Evolutionary conservation across 2,888 invertebrate genomes (phyloP), one percentile per base, ranked within the genome.

Genomic region (Drosophila monieri): DNA sequence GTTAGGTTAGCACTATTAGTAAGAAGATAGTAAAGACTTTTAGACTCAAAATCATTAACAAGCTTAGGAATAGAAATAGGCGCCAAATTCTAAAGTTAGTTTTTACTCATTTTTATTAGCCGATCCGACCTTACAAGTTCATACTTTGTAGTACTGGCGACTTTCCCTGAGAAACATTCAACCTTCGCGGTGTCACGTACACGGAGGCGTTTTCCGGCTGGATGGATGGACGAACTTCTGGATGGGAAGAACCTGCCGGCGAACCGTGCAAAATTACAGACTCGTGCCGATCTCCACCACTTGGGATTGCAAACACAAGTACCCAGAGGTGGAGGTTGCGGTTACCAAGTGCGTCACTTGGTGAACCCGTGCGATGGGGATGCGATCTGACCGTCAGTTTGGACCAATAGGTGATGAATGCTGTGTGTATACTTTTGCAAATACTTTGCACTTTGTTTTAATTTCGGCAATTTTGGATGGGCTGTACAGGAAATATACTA

Each of bases 161-260:
- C 35, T 35, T 35, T 35, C 35, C 14, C 35, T n/a, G n/a, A n/a
- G 32, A 43, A 58, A 32, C 25, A 32, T 56, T 14, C 57, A 65
- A 57, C 57, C 57, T 65, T 65, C 70, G 43, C 47, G 15, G 54
- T 51, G 65, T 72, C 68, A 62, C 77, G 68, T 87, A 87, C 87
- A 69, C 74, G 66, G 43, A 66, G 32, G 43, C 62, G 61, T 23
- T 15, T 61, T 39, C n/a, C 9, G 60, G 32, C 9, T 59, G 59
- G 58, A 6, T 25, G 58, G 58, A 35, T 23, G 32, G 30, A 1
- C 23, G 43, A 32, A 39, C 39, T 18, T 41, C 39, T 53, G 25
- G 49, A 49, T 57, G 76, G 39, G 52, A 51, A 65, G 57, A 10
- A 32, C 67, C 51, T 73, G 61, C 44, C 67, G 70, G 18, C 58